Conservation (phyloP, 1,140 invertebrate species). For the Magallana gigas region DNA sequence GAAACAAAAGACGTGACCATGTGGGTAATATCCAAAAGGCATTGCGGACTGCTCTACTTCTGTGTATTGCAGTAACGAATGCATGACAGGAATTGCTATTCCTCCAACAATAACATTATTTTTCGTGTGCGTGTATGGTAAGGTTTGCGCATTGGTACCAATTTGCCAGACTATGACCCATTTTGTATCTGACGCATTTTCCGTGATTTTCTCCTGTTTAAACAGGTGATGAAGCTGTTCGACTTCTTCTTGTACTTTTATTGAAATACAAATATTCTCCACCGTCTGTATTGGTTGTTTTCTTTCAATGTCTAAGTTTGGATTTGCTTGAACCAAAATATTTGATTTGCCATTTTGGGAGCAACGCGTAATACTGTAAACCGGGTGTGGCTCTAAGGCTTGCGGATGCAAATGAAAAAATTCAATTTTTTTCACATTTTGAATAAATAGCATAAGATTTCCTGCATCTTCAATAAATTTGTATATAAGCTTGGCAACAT, state of each 20-base stretch:
- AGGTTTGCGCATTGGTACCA: background rate
- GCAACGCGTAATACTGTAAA: constrained; percentile 51
- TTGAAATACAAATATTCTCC: background rate
- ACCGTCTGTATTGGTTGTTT: background rate
- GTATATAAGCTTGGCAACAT: constrained; percentile 66
- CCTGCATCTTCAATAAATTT: constrained; percentile 62
- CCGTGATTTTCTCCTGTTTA: background rate
- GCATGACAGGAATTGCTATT: background rate
- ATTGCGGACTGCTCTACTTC: background rate
- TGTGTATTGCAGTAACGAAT: background rate
- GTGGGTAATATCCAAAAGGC: constrained; percentile 46
- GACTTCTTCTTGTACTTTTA: background rate
- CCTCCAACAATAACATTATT: background rate
- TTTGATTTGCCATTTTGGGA: background rate
- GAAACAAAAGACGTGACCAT: constrained; percentile 48
- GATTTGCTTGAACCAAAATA: background rate
- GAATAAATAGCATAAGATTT: constrained; percentile 71
- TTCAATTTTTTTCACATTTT: constrained; percentile 69
- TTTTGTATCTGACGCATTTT: background rate
- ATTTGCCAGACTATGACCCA: background rate
- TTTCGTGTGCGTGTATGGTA: background rate
- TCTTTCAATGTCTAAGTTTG: background rate
- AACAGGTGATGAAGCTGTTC: background rate
- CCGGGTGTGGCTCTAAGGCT: constrained; percentile 62
- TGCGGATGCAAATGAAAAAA: constrained; percentile 62